phyloP scores from a whole-genome alignment of 2,113 vertebrate genomes.

The Psilopogon haemacephalus region DNA sequence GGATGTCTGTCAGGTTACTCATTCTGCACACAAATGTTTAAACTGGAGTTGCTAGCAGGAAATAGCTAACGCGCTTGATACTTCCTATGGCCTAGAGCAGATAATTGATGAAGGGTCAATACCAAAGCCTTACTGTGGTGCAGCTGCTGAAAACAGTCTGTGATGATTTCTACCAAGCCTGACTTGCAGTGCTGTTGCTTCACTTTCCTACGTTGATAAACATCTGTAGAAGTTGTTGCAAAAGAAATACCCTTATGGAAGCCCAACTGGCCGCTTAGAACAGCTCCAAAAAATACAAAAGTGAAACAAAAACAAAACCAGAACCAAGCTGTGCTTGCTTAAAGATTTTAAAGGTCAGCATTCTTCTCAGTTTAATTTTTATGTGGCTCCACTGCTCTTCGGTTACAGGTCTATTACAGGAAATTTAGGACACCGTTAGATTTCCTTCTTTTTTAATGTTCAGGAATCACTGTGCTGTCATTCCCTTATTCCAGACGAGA shows the following conservation, averaged over 20 bases:
- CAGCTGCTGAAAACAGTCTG: not conserved
- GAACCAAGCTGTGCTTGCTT: not conserved
- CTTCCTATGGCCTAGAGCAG: not conserved
- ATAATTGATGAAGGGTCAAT: not conserved
- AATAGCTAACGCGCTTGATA: not conserved
- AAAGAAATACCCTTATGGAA: not conserved
- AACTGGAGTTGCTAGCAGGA: constrained; percentile 1
- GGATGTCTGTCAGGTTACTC: not conserved
- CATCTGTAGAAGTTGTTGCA: constrained; percentile 15
- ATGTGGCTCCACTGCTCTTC: not conserved
- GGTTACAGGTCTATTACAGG: not conserved
- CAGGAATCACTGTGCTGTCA: not conserved
- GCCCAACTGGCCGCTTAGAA: not conserved
- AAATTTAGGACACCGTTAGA: not conserved
- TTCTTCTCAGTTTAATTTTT: constrained; percentile 27
- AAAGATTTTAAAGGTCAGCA: not conserved
- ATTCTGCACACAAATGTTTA: not conserved
- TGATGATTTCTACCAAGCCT: not conserved
- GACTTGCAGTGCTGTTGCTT: not conserved
- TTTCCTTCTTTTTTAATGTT: not conserved
- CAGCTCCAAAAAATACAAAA: not conserved
- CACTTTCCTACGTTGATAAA: constrained; percentile 5
- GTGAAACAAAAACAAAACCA: not conserved
- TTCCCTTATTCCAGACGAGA: not conserved
- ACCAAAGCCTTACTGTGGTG: not conserved